Evolutionary conservation across 2,113 vertebrate species (phyloP), one percentile per base, ranked within the genome.

Genomic region (Electrona antarctica): DNA sequence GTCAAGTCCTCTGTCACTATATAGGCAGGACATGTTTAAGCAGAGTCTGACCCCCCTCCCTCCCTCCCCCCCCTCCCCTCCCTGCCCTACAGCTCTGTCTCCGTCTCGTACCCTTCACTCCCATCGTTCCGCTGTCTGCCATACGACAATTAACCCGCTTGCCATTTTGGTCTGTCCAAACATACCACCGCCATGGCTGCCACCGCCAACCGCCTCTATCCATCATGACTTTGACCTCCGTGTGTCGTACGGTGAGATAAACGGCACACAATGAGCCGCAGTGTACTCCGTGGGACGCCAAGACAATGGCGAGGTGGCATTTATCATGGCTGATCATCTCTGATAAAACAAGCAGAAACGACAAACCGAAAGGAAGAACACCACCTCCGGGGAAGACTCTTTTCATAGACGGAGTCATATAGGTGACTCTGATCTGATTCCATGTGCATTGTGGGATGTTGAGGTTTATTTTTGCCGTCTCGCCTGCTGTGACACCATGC

Each of bases 121-220:
- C 51, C 47, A 73, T 84, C 68, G 78, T 82, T 86, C 74, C 13
- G 71, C 80, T 70, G 91, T 90, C 89, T 92, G 81, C 71, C 61
- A 14, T 64, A 79, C 64, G 4, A 88, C 86, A 90, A 89, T 74
- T 4, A 47, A 57, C 78, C 70, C 3, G 15, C 3, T 70, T 80
- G 81, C 55, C 76, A 62, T 49, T 60, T 77, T 61, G 63, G 74
- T 62, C 51, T 45, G 12, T 41, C 3, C 13, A 59, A 70, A 63
- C 1, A n/a, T 60, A 48, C 45, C 50, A 8, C 45, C 50, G 8
- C 14, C 46, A 33, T 11, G 62, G 55, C 55, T 52, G 69, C 48
- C 5, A 6, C 33, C 33, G 21, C 21, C 21, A 21, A 0, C 76
- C 48, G 67, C 69, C 14, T 6, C 33, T 46, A 7, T 15, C 54